These are phyloP conservation scores for Chrysolina americana DNA, from an alignment of 2,888 invertebrate species.

Conservation along the genomic window DNA sequence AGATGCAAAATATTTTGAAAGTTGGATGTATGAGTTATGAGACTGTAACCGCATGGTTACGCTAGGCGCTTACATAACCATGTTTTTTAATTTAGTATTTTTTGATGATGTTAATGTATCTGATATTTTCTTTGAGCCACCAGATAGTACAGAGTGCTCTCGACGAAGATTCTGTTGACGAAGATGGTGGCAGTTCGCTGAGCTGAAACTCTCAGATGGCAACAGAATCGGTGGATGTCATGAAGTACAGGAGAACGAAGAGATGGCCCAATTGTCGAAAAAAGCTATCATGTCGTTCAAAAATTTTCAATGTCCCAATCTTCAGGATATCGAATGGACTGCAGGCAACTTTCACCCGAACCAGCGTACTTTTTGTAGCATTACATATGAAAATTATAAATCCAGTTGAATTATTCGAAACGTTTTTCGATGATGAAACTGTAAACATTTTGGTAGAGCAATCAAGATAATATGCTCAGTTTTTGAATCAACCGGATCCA, in stretches of 20 bases:
- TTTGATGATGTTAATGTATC: constrained; percentile 29
- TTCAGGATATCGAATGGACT: constrained; percentile 28
- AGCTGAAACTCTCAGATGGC: constrained; percentile 32
- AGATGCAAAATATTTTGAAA: constrained; percentile 2
- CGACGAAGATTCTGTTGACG: constrained; percentile 44
- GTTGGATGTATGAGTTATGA: constrained; percentile 3
- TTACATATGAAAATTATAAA: constrained; percentile 8
- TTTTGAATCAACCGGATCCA: constrained; percentile 29
- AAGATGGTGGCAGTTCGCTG: constrained; percentile 42
- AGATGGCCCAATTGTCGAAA: constrained; percentile 9
- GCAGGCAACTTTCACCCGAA: constrained; percentile 13
- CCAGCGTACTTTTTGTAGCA: constrained; percentile 15
- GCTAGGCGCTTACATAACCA: constrained; percentile 13
- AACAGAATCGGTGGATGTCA: constrained; percentile 11
- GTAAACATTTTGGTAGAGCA: constrained; percentile 6
- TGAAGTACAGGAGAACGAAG: constrained; percentile 6
- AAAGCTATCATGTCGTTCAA: constrained; percentile 7
- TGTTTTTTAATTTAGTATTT: constrained; percentile 12
- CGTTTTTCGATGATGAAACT: not conserved
- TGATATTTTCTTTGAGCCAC: constrained; percentile 44
- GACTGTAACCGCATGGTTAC: constrained; percentile 4
- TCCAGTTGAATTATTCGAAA: constrained; percentile 5
- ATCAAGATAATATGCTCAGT: constrained; percentile 11
- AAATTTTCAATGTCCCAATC: constrained; percentile 27
- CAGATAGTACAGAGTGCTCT: constrained; percentile 35